Evolutionary conservation across 2,113 vertebrate species (phyloP), one percentile per base, ranked within the genome.

Genomic region (Conger conger): DNA sequence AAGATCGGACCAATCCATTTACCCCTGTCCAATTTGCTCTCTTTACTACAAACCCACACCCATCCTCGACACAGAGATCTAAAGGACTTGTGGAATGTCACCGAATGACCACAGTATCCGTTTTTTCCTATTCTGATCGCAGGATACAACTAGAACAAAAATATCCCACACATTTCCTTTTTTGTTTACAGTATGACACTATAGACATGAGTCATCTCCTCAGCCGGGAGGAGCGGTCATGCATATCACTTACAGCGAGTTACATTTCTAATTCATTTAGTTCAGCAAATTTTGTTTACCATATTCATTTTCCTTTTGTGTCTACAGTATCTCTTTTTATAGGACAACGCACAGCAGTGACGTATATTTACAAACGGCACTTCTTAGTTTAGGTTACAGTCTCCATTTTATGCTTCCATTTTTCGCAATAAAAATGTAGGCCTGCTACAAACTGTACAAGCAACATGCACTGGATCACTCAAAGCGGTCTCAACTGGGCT

Each of bases 81-180:
- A 93, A 89, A 91, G 94, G 94, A 93, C 93, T 92, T 93, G 93
- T 92, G 93, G 94, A 94, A 92, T 90, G 93, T 91, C 91, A 96
- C 96, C 96, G 94, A 95, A 96, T 96, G 35, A 38, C 35, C 96
- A 96, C 97, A 95, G 96, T 93, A 94, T 95, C n/a, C n/a, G 37
- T 78, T 78, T 78, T 94, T 94, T 94, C 95, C 95, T 93, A 95
- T 88, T 80, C 92, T 33, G 54, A 91, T 92, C 90, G 87, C 36
- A 88, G 87, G 92, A 93, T 92, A 92, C 91, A 94, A 95, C 95
- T 94, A 90, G 91, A 94, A 94, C 94, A 93, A 90, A 85, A 92
- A 95, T 94, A 93, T 93, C 90, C 87, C 91, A 89, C 91, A 93
- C 93, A 93, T 93, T 94, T 91, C 93, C 92, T 92, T 92, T 94